A percentile compares a stretch with the other conserved stretches of the same genome.
Evolutionary conservation across 2,888 invertebrate genomes (phyloP).

Genomic region (Thymelicus sylvestris): DNA sequence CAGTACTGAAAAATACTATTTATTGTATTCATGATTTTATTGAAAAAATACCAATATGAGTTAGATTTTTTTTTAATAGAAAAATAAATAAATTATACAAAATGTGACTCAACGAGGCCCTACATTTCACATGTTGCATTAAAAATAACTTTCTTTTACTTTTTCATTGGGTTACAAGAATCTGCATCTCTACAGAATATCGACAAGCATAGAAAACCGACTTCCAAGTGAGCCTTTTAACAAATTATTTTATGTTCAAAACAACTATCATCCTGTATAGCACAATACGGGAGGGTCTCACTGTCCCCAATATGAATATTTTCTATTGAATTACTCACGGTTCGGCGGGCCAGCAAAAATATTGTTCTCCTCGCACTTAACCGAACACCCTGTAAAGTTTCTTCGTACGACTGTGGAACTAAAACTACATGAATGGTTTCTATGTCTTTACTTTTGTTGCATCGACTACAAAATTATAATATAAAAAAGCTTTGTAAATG

Average conservation of each 20-base stretch:
- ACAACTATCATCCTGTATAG: constrained; percentile 53
- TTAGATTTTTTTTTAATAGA: not conserved
- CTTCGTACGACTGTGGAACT: constrained; percentile 47
- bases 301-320: constrained; percentile 82
- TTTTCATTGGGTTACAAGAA: no score
- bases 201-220: no score
- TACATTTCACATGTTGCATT: no score
- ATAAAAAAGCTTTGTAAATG: not conserved
- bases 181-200: no score
- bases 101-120: no score
- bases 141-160: no score
- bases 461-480: not conserved
- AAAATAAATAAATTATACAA: no score
- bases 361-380: constrained; percentile 78
- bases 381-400: constrained; percentile 65
- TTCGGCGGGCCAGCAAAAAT: constrained; percentile 80
- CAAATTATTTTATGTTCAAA: not conserved
- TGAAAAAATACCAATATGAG: no score
- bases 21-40: no score
- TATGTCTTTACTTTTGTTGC: constrained; percentile 19
- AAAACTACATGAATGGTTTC: constrained; percentile 20
- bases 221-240: no score
- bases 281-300: constrained; percentile 59
- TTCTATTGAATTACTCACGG: constrained; percentile 83
- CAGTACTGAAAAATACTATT: not conserved